A percentile compares a stretch with the other conserved stretches of the same genome.
These are phyloP conservation scores for Cavia aperea DNA, from an alignment of 2,113 vertebrate genomes.

Conservation along the genomic window DNA sequence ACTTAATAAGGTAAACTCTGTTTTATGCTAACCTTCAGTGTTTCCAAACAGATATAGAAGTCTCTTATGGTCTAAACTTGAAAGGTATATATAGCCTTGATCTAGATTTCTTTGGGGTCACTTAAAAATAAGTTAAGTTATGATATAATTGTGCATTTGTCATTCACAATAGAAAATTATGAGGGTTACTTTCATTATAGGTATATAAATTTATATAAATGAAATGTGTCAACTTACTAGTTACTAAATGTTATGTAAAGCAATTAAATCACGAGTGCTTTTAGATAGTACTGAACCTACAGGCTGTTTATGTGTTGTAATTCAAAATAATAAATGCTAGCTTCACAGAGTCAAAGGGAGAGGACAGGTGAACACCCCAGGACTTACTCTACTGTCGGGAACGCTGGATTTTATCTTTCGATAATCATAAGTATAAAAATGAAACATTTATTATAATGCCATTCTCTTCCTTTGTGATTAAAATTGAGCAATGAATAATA, in stretches of 20 bases:
- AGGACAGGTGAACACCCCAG: not conserved
- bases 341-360: slow-evolving; percentile 21
- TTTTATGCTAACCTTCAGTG: slow-evolving; percentile 25
- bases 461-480: slow-evolving; percentile 23
- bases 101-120: slow-evolving; percentile 5
- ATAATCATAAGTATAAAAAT: not conserved
- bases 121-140: slow-evolving; percentile 36
- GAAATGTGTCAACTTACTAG: slow-evolving; percentile 61
- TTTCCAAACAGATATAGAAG: not conserved
- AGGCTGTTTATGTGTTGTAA: not conserved
- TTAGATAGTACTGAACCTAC: slow-evolving; percentile 39
- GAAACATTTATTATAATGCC: slow-evolving; percentile 11
- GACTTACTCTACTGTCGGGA: not conserved
- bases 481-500: slow-evolving; percentile 12
- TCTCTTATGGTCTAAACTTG: not conserved
- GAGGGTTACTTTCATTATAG: slow-evolving; percentile 56
- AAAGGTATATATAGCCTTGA: not conserved
- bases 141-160: slow-evolving; percentile 25
- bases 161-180: slow-evolving; percentile 56
- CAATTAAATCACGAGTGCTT: slow-evolving; percentile 57
- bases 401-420: slow-evolving; percentile 4
- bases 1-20: not conserved
- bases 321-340: slow-evolving; percentile 43
- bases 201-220: slow-evolving; percentile 65
- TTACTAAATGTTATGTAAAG: slow-evolving; percentile 56